Evolutionary conservation across 2,113 vertebrate species (phyloP).

Genomic region (Eulemur macaco): DNA sequence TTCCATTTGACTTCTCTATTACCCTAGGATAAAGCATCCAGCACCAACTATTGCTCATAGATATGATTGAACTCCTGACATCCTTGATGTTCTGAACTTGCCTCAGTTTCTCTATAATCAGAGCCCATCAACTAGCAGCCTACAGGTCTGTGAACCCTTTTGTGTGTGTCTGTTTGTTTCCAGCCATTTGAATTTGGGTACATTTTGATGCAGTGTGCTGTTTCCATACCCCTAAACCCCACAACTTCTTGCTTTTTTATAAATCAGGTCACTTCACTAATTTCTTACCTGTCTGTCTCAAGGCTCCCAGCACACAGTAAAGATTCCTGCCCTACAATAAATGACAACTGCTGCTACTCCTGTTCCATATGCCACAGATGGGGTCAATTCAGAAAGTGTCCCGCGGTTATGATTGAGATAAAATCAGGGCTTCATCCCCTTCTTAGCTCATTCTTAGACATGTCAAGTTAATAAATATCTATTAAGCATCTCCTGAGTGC

Average conservation of each 20-base stretch:
- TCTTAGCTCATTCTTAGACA: not conserved
- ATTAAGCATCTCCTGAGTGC: not conserved
- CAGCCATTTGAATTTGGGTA: not conserved
- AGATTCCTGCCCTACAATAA: not conserved
- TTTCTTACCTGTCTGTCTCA: not conserved
- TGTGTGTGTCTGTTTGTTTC: not conserved
- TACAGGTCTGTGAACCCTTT: not conserved
- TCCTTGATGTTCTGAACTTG: not conserved
- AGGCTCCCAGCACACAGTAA: not conserved
- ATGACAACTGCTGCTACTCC: not conserved
- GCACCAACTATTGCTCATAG: not conserved
- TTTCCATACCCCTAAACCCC: not conserved
- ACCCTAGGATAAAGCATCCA: not conserved
- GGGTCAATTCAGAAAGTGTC: not conserved
- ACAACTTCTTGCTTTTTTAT: not conserved
- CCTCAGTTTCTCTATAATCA: not conserved
- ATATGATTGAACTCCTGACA: not conserved
- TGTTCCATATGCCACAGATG: not conserved
- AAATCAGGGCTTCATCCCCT: not conserved
- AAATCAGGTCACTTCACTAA: not conserved
- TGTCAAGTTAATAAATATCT: not conserved
- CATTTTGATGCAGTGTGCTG: not conserved
- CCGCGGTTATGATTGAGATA: rapidly evolving
- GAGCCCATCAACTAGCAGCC: not conserved
- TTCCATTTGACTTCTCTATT: not conserved